A percentile compares a stretch with the other conserved stretches of the same genome.
Conservation (phyloP, 1,140 invertebrate genomes). For the Ditylenchus dipsaci region DNA sequence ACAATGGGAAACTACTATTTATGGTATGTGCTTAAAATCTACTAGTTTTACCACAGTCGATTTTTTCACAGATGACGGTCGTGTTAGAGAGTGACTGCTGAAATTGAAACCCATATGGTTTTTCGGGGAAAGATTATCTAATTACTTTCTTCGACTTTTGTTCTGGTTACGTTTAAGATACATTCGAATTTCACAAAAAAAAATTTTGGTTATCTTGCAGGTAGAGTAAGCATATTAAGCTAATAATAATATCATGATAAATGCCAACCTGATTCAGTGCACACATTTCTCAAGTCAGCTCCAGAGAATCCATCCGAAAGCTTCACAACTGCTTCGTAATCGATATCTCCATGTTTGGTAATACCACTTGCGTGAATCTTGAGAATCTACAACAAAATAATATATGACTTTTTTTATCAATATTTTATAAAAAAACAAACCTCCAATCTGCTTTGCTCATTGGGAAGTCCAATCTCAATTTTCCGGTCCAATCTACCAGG, state of each 20-base stretch:
- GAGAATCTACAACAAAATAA: constrained; percentile 69
- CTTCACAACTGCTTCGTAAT: constrained; percentile 88
- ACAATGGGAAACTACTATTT: no score
- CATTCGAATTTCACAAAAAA: no score
- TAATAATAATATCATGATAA: neutral
- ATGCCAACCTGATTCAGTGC: constrained; percentile 83
- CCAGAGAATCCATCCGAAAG: constrained; percentile 98
- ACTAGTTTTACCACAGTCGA: no score
- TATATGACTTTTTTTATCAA: constrained; percentile 11
- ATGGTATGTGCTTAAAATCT: no score
- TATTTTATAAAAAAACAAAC: constrained; percentile 22
- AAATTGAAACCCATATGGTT: no score
- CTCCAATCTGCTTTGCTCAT: constrained; percentile 78
- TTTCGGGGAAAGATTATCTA: no score
- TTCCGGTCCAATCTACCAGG: constrained; percentile 84
- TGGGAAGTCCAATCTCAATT: constrained; percentile 97
- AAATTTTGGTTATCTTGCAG: no score
- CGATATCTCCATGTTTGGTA: constrained; percentile 95
- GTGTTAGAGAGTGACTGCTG: no score
- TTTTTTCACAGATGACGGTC: no score
- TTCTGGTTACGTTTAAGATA: no score
- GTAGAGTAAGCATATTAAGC: no score
- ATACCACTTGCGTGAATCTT: constrained; percentile 96
- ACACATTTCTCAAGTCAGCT: constrained; percentile 96
- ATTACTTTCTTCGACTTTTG: no score